Percentiles rank a stretch among this genome's conserved stretches.
These are phyloP conservation scores for Ophiothrix spiculata DNA, from an alignment of 35 echinoderm and acorn worm species.

Conservation along the genomic window DNA sequence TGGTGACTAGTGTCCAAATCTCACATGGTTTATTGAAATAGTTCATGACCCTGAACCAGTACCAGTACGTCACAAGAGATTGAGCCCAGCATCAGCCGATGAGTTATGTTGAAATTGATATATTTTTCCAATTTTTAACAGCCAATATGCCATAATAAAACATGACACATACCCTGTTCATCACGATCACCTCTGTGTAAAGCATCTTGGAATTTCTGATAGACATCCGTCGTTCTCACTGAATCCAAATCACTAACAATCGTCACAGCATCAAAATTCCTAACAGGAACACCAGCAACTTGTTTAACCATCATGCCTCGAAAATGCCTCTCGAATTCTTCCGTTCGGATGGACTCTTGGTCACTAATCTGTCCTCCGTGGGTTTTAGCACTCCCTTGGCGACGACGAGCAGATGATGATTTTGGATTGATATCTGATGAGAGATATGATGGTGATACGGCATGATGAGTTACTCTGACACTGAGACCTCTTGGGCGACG, in stretches of 20 bases:
- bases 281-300: conserved; percentile 71
- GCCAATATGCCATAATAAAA: too few species aligned
- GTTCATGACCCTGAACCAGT: too few species aligned
- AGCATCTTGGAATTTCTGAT: conserved; percentile 44
- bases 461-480: background rate
- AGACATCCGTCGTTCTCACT: conserved; percentile 45
- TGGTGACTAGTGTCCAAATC: too few species aligned
- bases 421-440: background rate
- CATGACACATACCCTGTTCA: too few species aligned
- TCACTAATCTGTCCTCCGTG: conserved; percentile 19
- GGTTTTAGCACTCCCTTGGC: background rate
- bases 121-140: too few species aligned
- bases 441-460: background rate
- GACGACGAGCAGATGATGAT: background rate
- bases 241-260: conserved; percentile 91
- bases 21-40: too few species aligned
- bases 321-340: conserved; percentile 86
- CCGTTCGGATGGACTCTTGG: conserved; percentile 78
- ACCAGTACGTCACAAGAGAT: too few species aligned
- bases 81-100: too few species aligned
- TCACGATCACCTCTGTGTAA: conserved; percentile 45
- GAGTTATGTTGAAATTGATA: too few species aligned
- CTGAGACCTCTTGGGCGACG: background rate
- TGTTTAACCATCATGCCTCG: conserved; percentile 83
- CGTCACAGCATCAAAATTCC: conserved; percentile 62